Percentiles rank a stretch among this genome's conserved stretches.
phyloP scores from a whole-genome alignment of 2,888 invertebrate genomes.

The Philopedon plagiatum region DNA sequence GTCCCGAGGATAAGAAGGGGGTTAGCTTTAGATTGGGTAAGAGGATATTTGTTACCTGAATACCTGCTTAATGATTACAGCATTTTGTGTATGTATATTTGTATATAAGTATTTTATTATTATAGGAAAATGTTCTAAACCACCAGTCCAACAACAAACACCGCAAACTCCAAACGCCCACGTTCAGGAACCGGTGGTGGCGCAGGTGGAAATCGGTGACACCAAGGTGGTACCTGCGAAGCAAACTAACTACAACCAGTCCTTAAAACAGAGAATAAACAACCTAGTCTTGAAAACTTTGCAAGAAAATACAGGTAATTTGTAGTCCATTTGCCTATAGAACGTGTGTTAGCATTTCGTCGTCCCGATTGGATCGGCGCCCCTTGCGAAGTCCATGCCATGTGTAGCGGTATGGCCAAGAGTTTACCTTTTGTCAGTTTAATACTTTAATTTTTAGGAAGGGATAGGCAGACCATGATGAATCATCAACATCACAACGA shows the following conservation, averaged over 20 bases:
- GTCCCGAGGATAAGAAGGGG: conserved; percentile 49
- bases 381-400: too few relatives aligned
- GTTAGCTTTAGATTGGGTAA: conserved; percentile 60
- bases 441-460: conserved; percentile 66
- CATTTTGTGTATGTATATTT: neutral
- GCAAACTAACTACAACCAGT: conserved; percentile 77
- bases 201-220: neutral
- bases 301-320: conserved; percentile 83
- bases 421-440: too few relatives aligned
- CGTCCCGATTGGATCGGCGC: too few relatives aligned
- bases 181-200: neutral
- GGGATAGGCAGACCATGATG: conserved; percentile 70
- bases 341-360: too few relatives aligned
- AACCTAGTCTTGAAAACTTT: conserved; percentile 89
- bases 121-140: conserved; percentile 3
- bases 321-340: too few relatives aligned
- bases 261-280: conserved; percentile 90
- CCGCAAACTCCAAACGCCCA: neutral
- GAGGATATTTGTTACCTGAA: neutral
- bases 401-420: too few relatives aligned
- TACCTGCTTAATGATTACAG: neutral
- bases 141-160: neutral
- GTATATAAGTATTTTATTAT: neutral
- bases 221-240: neutral
- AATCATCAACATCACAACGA: conserved; percentile 71